Conservation (phyloP, 2,113 vertebrate genomes). For the Pituophis catenifer region DNA sequence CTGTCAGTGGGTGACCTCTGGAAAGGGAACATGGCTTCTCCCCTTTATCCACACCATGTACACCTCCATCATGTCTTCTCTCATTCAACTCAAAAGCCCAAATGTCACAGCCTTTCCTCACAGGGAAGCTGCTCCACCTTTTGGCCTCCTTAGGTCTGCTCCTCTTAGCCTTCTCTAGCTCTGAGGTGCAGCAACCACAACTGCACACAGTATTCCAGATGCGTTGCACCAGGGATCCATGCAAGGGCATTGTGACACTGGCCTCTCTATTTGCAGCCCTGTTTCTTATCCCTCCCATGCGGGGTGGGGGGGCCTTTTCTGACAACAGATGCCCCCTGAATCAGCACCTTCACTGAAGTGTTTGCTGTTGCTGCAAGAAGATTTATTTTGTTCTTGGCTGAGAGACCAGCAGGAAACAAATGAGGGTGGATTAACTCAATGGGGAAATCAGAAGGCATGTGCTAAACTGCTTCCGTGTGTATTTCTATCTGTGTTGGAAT, state of each 20-base stretch:
- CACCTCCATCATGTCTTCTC: too few species aligned
- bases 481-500: background rate
- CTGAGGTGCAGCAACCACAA: background rate
- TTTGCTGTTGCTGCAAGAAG: background rate
- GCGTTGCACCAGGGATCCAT: background rate
- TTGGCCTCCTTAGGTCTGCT: background rate
- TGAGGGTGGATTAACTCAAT: background rate
- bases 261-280: background rate
- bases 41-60: too few species aligned
- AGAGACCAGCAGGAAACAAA: background rate
- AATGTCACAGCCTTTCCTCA: too few species aligned
- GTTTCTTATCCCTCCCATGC: background rate
- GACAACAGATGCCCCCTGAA: background rate
- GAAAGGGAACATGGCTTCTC: background rate
- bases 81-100: too few species aligned
- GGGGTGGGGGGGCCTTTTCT: background rate
- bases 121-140: too few species aligned
- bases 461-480: background rate
- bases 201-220: background rate
- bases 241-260: background rate
- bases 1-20: background rate
- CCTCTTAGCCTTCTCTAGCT: background rate
- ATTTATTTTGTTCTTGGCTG: background rate
- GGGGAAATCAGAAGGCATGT: background rate
- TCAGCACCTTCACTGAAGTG: background rate